A percentile compares a stretch with the other conserved stretches of the same genome.
Evolutionary conservation across 2,797 vertebrate species (phyloP).

Genomic region (Macrochelys suwanniensis): DNA sequence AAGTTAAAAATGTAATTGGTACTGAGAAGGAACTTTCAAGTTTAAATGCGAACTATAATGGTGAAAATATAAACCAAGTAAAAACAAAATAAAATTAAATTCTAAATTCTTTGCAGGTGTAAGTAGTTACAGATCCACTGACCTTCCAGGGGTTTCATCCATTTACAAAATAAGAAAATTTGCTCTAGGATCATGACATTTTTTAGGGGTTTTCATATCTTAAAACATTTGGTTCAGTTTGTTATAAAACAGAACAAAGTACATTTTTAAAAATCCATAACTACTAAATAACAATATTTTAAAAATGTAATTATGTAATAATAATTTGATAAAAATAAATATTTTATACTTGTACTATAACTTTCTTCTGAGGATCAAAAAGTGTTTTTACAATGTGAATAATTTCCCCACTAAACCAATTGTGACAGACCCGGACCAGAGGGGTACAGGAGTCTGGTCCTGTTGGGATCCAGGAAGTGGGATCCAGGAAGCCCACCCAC

Average conservation of each 20-base stretch:
- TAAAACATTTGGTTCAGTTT: background rate
- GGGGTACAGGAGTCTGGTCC: too few relatives aligned
- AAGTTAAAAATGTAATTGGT: background rate
- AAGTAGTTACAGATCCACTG: accelerated
- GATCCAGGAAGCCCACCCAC: too few relatives aligned
- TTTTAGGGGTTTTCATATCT: background rate
- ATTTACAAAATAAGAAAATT: background rate
- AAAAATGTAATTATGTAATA: background rate
- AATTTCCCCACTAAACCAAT: background rate
- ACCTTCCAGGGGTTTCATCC: background rate
- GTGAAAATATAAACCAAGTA: background rate
- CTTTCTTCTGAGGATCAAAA: background rate
- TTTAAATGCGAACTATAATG: background rate
- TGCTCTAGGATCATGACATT: background rate
- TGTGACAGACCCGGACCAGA: too few relatives aligned
- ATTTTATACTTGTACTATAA: background rate
- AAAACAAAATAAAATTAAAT: background rate
- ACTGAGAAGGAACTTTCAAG: background rate
- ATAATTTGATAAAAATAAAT: background rate
- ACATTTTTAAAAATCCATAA: background rate
- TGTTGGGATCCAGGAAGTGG: too few relatives aligned
- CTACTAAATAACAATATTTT: background rate
- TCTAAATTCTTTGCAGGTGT: background rate
- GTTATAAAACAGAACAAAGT: background rate
- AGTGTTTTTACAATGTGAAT: accelerated